phyloP scores from a whole-genome alignment of 2,113 vertebrate species.

The Martes martes region DNA sequence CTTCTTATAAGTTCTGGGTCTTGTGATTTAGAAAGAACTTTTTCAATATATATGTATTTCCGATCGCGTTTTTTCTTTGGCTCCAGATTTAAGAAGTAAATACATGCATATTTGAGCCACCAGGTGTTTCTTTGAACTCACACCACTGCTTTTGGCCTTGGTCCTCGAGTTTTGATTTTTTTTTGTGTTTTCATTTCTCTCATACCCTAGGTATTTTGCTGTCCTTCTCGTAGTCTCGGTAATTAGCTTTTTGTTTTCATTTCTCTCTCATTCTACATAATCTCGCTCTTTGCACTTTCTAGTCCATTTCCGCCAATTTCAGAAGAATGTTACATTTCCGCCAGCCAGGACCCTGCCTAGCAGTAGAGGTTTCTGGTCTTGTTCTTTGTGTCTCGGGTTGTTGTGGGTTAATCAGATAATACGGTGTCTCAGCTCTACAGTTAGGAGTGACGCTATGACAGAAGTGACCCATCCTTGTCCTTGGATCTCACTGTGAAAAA shows the following conservation, averaged over 20 bases:
- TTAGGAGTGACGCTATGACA: background rate
- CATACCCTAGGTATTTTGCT: background rate
- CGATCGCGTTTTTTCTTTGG: background rate
- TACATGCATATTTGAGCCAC: background rate
- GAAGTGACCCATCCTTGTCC: background rate
- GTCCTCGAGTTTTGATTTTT: background rate
- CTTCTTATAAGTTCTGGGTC: background rate
- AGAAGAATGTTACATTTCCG: background rate
- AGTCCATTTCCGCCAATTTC: background rate
- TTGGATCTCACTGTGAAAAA: background rate
- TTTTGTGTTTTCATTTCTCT: background rate
- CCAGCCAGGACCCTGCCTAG: background rate
- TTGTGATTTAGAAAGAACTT: background rate
- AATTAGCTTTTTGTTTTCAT: background rate
- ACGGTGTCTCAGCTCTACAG: background rate
- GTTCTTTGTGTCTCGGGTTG: background rate
- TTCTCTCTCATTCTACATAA: background rate
- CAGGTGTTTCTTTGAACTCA: background rate
- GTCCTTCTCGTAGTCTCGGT: background rate
- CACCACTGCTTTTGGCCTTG: background rate
- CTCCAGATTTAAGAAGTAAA: background rate
- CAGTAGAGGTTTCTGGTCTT: background rate
- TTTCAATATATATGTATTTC: background rate
- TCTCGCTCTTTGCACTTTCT: background rate
- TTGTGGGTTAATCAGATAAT: background rate